Conservation (phyloP, 2,113 vertebrate genomes). For the Ailurus styani region DNA sequence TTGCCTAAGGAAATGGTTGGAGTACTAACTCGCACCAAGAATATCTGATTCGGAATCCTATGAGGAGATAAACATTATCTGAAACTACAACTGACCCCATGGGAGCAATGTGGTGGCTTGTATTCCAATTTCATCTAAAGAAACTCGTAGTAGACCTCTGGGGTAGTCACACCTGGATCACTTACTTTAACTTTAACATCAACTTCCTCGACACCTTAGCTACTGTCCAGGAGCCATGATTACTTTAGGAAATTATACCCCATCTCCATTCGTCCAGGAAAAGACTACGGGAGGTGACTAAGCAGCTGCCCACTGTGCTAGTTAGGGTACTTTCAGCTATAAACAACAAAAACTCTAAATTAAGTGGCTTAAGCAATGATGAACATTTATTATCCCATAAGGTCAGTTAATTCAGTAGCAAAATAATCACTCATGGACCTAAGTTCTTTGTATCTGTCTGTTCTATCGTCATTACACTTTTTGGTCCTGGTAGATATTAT, state of each 20-base stretch:
- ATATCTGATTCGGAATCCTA: background rate
- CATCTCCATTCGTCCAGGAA: background rate
- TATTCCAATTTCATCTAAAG: background rate
- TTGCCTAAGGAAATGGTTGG: background rate
- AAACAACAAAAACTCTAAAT: background rate
- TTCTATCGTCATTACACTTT: background rate
- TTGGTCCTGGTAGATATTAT: background rate
- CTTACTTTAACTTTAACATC: background rate
- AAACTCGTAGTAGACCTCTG: background rate
- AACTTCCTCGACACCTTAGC: background rate
- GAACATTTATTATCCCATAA: background rate
- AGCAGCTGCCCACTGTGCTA: background rate
- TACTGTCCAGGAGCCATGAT: background rate
- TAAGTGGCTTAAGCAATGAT: background rate
- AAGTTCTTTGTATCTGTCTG: background rate
- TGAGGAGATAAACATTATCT: background rate
- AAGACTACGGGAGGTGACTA: background rate
- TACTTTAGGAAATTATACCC: background rate
- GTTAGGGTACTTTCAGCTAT: background rate
- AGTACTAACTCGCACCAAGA: background rate
- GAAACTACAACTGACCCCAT: background rate
- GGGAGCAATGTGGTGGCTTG: background rate
- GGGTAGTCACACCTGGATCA: background rate
- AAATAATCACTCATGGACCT: background rate
- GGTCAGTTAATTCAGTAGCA: background rate